Evolutionary conservation across 2,113 vertebrate species (phyloP).

Genomic region (Menidia beryllina): DNA sequence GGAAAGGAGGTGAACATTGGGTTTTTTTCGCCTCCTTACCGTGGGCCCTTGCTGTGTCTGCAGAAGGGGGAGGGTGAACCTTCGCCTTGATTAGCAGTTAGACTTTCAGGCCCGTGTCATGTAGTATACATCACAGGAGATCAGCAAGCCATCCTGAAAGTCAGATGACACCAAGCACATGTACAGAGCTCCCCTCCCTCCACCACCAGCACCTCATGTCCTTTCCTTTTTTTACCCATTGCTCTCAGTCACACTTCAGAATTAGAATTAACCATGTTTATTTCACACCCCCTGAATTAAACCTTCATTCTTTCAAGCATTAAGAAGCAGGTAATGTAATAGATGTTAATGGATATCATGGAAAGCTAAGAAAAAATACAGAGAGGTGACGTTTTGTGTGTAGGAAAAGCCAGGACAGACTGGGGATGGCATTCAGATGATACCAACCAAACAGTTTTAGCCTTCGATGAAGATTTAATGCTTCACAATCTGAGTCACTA

Average conservation of each 20-base stretch:
- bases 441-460: slow-evolving; percentile 66
- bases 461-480: slow-evolving; percentile 55
- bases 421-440: slow-evolving; percentile 61
- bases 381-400: slow-evolving; percentile 26
- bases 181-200: slow-evolving; percentile 41
- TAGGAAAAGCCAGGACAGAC: slow-evolving; percentile 52
- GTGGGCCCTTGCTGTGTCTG: slow-evolving; percentile 30
- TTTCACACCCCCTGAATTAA: too few species aligned
- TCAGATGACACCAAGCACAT: slow-evolving; percentile 83
- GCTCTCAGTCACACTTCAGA: not conserved
- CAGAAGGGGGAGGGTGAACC: not conserved
- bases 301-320: not conserved
- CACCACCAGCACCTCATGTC: slow-evolving; percentile 19
- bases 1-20: slow-evolving; percentile 53
- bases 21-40: slow-evolving; percentile 68
- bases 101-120: slow-evolving; percentile 75
- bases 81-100: slow-evolving; percentile 73
- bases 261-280: too few species aligned
- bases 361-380: slow-evolving; percentile 23
- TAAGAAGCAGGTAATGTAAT: slow-evolving; percentile 29
- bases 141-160: slow-evolving; percentile 81
- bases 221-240: not conserved
- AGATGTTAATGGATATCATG: not conserved
- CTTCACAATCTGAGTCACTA: slow-evolving; percentile 54
- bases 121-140: slow-evolving; percentile 83